These are phyloP conservation scores for Ictidomys tridecemlineatus DNA, from an alignment of 2,113 vertebrate species.

Conservation along the genomic window DNA sequence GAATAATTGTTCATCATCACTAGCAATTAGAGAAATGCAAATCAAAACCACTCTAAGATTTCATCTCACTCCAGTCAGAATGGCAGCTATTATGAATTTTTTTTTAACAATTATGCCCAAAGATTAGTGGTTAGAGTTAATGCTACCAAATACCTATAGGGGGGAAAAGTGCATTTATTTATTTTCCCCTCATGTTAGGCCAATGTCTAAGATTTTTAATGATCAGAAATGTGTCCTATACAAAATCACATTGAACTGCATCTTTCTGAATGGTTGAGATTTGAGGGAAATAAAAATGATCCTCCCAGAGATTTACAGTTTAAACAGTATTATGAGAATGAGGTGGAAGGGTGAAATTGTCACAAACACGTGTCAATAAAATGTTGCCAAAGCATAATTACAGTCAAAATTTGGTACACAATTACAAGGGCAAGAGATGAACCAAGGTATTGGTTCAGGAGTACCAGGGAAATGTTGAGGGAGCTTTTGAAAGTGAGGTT, in stretches of 20 bases:
- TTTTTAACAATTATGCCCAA: neutral
- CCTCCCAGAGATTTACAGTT: neutral
- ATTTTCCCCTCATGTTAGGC: neutral
- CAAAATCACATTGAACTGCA: neutral
- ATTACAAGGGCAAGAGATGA: neutral
- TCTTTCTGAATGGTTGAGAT: conserved; percentile 18
- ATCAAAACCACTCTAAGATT: too few relatives aligned
- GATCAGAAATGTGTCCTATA: neutral
- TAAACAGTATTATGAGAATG: conserved; percentile 6
- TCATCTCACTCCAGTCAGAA: too few relatives aligned
- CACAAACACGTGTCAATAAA: neutral
- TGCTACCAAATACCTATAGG: neutral
- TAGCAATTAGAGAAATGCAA: too few relatives aligned
- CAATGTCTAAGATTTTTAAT: neutral
- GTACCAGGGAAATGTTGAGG: neutral
- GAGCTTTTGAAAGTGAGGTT: neutral
- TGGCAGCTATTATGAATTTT: neutral
- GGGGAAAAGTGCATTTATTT: neutral
- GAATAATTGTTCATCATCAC: too few relatives aligned
- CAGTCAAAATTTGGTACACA: neutral
- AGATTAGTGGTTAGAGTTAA: neutral
- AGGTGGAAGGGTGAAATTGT: neutral
- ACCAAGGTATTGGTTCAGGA: fast-evolving
- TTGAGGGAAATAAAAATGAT: conserved; percentile 5
- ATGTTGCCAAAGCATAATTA: neutral